Conservation (phyloP, 2,888 invertebrate genomes). For the Agonopterix arenella region DNA sequence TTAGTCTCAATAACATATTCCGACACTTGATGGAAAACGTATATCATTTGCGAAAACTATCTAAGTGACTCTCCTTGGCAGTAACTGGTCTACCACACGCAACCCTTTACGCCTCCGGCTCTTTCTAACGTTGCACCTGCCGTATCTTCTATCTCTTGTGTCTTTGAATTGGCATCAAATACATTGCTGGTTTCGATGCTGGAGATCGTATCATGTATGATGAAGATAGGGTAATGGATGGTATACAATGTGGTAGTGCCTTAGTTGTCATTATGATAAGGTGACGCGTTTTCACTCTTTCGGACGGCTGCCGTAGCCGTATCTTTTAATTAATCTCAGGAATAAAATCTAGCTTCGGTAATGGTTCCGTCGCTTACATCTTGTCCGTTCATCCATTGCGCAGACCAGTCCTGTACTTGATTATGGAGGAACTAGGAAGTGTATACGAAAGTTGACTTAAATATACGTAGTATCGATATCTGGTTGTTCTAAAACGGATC, state of each 20-base stretch:
- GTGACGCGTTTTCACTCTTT: constrained; percentile 61
- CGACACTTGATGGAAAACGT: constrained; percentile 14
- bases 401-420: constrained; percentile 23
- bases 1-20: constrained; percentile 23
- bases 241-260: constrained; percentile 27
- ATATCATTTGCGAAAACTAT: constrained; percentile 63
- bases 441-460: background rate
- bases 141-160: constrained; percentile 28
- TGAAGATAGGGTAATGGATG: constrained; percentile 21
- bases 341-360: constrained; percentile 60
- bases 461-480: too few species aligned
- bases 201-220: background rate
- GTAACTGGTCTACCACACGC: constrained; percentile 65
- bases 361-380: constrained; percentile 49
- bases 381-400: constrained; percentile 35
- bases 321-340: constrained; percentile 74
- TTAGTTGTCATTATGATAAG: constrained; percentile 33
- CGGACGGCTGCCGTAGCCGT: constrained; percentile 38
- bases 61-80: constrained; percentile 52
- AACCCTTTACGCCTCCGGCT: constrained; percentile 56
- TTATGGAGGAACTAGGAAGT: constrained; percentile 20
- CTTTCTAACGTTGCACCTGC: constrained; percentile 61
- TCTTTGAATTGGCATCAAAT: constrained; percentile 25
- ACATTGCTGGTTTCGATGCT: constrained; percentile 31
- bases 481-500: too few species aligned